Percentiles rank a stretch among this genome's conserved stretches.
phyloP scores from a whole-genome alignment of 2,113 vertebrate genomes.

The Corythaixoides concolor region DNA sequence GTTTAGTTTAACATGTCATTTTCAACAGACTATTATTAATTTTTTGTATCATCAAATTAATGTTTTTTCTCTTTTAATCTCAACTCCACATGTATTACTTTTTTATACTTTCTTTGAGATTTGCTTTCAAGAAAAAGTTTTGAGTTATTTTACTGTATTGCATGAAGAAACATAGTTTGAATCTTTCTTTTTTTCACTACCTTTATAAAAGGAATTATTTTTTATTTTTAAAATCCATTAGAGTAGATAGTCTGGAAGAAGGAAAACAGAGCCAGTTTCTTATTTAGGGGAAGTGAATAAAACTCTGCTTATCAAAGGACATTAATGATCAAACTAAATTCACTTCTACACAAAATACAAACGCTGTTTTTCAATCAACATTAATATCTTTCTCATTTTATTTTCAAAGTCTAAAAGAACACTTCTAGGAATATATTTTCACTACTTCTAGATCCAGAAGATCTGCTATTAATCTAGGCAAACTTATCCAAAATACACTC shows the following conservation, averaged over 20 bases:
- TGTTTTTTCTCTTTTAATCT: not conserved
- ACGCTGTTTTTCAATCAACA: not conserved
- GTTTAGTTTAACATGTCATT: not conserved
- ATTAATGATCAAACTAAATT: not conserved
- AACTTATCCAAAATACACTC: not conserved
- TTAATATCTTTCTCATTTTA: slow-evolving; percentile 10
- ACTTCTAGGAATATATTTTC: slow-evolving; percentile 23
- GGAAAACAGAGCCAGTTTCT: not conserved
- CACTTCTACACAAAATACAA: not conserved
- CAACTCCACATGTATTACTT: not conserved
- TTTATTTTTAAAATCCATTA: not conserved
- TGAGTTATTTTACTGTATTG: not conserved
- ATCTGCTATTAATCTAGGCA: slow-evolving; percentile 6
- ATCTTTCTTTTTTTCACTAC: not conserved
- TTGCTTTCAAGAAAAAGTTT: not conserved
- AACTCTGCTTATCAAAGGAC: slow-evolving; percentile 7
- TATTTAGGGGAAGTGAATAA: not conserved
- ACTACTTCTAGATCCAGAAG: not conserved
- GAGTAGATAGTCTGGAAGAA: not conserved
- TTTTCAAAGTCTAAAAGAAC: slow-evolving; percentile 19
- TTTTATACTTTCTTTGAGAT: not conserved
- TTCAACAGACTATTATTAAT: not conserved
- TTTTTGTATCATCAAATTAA: not conserved
- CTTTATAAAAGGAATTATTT: not conserved
- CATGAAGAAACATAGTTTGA: not conserved